Evolutionary conservation across 2,113 vertebrate genomes (phyloP).

Genomic region (Pachycephala philippinensis): DNA sequence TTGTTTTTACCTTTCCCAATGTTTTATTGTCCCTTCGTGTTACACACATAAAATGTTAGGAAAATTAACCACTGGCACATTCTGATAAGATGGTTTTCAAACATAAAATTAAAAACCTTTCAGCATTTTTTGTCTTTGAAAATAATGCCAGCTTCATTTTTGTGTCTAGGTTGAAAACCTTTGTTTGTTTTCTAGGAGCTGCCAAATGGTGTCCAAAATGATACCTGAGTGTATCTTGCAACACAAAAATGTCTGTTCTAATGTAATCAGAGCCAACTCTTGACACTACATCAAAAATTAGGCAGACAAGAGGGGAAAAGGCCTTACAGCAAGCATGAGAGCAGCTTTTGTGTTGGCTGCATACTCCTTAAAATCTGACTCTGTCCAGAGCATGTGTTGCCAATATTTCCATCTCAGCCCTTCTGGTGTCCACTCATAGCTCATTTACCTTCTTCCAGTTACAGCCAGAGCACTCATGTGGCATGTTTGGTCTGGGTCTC

Average conservation of each 20-base stretch:
- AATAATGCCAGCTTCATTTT: not conserved
- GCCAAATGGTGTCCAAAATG: not conserved
- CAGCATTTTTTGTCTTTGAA: not conserved
- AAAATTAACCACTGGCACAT: slow-evolving; percentile 23
- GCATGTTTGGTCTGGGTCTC: not conserved
- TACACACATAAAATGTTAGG: not conserved
- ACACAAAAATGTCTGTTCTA: not conserved
- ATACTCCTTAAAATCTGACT: not conserved
- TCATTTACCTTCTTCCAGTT: not conserved
- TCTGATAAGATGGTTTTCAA: slow-evolving; percentile 9
- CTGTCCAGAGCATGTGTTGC: rapidly evolving
- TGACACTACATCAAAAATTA: not conserved
- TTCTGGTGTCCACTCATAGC: not conserved
- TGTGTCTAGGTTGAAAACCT: not conserved
- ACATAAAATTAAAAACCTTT: not conserved
- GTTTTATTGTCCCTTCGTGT: not conserved
- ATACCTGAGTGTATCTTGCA: not conserved
- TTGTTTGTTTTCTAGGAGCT: not conserved
- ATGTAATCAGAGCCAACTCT: not conserved
- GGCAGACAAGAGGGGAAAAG: not conserved
- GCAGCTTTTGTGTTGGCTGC: not conserved
- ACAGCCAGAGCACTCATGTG: not conserved
- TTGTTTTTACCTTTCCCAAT: slow-evolving; percentile 23
- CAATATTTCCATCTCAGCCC: not conserved
- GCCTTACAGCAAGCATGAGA: not conserved